Conservation (phyloP, 2,113 vertebrate genomes). For the Antidorcas marsupialis region DNA sequence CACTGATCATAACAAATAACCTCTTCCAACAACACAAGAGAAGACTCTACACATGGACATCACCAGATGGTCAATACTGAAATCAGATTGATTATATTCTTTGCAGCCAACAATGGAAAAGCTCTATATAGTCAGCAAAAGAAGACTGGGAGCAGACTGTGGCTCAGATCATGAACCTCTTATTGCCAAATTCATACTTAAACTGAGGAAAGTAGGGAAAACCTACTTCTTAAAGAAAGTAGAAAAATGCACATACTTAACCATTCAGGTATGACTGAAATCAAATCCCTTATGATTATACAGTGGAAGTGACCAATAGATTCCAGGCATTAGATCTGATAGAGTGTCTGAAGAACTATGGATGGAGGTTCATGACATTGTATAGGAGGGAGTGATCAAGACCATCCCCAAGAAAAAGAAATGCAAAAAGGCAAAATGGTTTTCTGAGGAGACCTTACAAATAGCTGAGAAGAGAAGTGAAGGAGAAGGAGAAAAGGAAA, state of each 20-base stretch:
- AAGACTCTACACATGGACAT: too few species aligned
- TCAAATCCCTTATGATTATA: not conserved
- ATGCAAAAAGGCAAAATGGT: not conserved
- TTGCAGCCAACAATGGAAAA: too few species aligned
- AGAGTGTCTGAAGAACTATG: not conserved
- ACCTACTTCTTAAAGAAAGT: not conserved
- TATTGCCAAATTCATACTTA: not conserved
- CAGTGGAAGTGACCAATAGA: not conserved
- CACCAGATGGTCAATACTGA: too few species aligned
- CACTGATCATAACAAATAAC: too few species aligned
- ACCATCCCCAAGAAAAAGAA: not conserved
- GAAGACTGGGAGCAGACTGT: too few species aligned
- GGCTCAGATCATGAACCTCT: not conserved
- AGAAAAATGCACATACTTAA: not conserved
- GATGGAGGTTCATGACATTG: not conserved
- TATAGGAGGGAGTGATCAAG: not conserved
- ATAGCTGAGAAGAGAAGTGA: not conserved
- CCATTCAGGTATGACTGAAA: not conserved
- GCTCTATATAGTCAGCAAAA: too few species aligned
- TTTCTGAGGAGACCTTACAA: not conserved
- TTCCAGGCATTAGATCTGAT: not conserved
- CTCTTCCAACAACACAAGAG: too few species aligned
- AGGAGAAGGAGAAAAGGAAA: not conserved
- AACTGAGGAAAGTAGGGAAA: not conserved
- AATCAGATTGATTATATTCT: too few species aligned